Conservation (phyloP, 2,797 vertebrate species). For the Philypnodon macrostomus region DNA sequence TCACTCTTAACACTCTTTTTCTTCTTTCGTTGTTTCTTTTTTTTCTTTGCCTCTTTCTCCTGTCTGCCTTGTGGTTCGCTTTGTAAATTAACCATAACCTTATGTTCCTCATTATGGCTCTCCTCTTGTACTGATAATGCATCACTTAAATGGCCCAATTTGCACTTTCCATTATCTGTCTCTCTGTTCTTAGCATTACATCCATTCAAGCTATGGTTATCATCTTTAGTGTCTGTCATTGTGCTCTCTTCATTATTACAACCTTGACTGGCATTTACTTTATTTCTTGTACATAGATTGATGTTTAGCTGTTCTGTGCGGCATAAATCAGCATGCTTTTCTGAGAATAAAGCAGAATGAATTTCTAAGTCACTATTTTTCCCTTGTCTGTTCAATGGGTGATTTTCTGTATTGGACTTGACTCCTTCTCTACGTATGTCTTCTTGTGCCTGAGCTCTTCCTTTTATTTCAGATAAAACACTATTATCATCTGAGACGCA, state of each 20-base stretch:
- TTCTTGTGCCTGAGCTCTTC: slow-evolving; percentile 9
- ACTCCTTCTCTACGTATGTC: slow-evolving; percentile 7
- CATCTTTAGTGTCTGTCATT: slow-evolving; percentile 11
- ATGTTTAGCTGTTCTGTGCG: not conserved
- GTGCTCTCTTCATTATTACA: slow-evolving; percentile 8
- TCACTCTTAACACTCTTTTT: slow-evolving; percentile 42
- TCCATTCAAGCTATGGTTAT: slow-evolving; percentile 19
- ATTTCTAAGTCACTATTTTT: no score
- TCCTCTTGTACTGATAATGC: slow-evolving; percentile 11
- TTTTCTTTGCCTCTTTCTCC: slow-evolving; percentile 47
- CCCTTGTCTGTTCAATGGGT: not conserved
- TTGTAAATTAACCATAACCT: not conserved
- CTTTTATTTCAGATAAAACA: slow-evolving; percentile 14
- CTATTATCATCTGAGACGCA: slow-evolving; percentile 20
- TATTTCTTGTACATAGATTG: not conserved
- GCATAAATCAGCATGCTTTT: not conserved
- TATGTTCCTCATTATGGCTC: slow-evolving; percentile 11
- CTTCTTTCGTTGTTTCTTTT: slow-evolving; percentile 55
- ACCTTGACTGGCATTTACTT: slow-evolving; percentile 10
- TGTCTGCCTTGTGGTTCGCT: slow-evolving; percentile 21
- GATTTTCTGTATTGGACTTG: not conserved
- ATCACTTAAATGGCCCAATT: slow-evolving; percentile 13
- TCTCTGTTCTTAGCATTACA: slow-evolving; percentile 12
- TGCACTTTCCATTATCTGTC: slow-evolving; percentile 7
- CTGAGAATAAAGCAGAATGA: slow-evolving; percentile 16